Evolutionary conservation across 2,797 vertebrate species (phyloP), one percentile per base, ranked within the genome.

Genomic region (Betta splendens): DNA sequence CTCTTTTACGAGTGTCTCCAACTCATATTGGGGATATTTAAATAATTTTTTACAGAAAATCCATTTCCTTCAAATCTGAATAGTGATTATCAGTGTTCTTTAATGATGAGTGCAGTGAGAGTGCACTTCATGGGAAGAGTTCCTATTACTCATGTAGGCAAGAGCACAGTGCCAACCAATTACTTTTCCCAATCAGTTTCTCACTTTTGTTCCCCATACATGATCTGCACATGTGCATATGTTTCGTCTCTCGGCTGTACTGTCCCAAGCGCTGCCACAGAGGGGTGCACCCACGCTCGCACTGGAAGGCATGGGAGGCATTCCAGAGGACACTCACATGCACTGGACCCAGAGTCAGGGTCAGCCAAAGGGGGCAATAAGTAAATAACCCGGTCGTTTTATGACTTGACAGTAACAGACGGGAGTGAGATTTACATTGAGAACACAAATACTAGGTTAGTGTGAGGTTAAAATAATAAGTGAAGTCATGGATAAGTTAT

Each of bases 371-470:
- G 82, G 52, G 75, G 37, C 69, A 52, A 37, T 16, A 59, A 64
- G 47, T 69, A 71, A 79, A 87, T n/a, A n/a, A 36, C 44, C 23
- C 56, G 83, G 64, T 64, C 15, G n/a, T 64, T 84, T 83, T 76
- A 82, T 72, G 59, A 75, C 56, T 10, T 22, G 21, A 57, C 53
- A 40, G 51, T 46, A 67, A 59, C 21, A 39, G 51, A 57, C 49
- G 47, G 59, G 53, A 57, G 47, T 17, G 56, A 33, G 53, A 56
- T 59, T 61, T 72, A 16, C 17, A 26, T 7, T 56, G 44, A 54
- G 18, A 49, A 38, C 20, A 59, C 58, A 65, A 75, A 50, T 37
- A 61, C 80, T 62, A 48, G 54, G 29, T n/a, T n/a, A n/a, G n/a
- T n/a, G n/a, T n/a, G n/a, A 64, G n/a, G 5, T 61, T 65, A 36